These are phyloP conservation scores for Cantharis rufa DNA, from an alignment of 2,888 invertebrate genomes.

Conservation along the genomic window DNA sequence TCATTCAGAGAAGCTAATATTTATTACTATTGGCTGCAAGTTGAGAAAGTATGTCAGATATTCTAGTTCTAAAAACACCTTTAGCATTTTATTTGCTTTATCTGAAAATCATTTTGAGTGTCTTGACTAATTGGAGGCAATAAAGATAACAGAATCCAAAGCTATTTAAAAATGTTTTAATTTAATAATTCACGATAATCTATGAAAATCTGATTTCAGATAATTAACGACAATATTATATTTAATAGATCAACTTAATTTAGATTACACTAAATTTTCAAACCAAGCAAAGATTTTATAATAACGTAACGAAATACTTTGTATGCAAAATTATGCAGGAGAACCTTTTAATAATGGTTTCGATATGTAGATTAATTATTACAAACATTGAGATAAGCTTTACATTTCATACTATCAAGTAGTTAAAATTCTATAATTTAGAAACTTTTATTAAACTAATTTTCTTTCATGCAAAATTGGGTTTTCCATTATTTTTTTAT, in stretches of 20 bases:
- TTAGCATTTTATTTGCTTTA: constrained; percentile 8
- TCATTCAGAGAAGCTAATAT: constrained; percentile 19
- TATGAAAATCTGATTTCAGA: neutral
- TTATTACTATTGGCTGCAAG: constrained; percentile 25
- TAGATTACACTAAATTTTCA: neutral
- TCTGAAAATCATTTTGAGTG: constrained; percentile 2
- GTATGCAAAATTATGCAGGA: constrained; percentile 20
- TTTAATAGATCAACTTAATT: neutral
- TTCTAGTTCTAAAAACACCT: constrained; percentile 20
- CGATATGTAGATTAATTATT: constrained; percentile 23
- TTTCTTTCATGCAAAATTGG: neutral
- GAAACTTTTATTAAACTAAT: neutral
- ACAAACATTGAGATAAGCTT: constrained; percentile 13
- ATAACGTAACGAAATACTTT: constrained; percentile 13
- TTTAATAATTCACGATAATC: neutral
- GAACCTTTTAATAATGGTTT: constrained; percentile 12
- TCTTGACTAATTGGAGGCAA: constrained; percentile 4
- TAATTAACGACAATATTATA: neutral
- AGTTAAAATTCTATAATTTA: neutral
- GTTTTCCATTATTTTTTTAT: neutral
- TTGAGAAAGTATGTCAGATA: constrained; percentile 28
- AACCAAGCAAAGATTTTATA: neutral
- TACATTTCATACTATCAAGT: neutral
- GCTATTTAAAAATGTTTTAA: neutral
- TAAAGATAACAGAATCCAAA: neutral